Evolutionary conservation across 1,140 invertebrate genomes (phyloP), one percentile per base, ranked within the genome.

Genomic region (Centruroides sculpturatus): DNA sequence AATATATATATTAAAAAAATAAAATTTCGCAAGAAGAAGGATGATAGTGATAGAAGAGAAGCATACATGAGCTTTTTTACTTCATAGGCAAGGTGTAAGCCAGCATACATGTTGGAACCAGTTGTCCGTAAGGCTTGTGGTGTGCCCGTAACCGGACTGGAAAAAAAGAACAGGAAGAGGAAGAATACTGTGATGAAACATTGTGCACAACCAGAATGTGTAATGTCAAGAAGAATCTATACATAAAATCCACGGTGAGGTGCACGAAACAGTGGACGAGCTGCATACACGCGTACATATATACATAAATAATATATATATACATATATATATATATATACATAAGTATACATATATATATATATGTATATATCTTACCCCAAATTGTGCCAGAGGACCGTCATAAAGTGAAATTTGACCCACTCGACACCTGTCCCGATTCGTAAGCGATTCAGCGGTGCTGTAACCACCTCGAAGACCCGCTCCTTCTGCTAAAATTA

Each of bases 21-120:
- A 41, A 41, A 41, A 41, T 2, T 8, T 54, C 47, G 50, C 46
- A 57, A 59, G 55, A 41, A 56, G 53, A 57, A 47, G 57, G 53
- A 35, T 49, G 53, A 58, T 56, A 66, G 62, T 55, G 62, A 53
- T 61, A 67, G 66, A 63, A 67, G 54, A 67, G 75, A 82, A 81
- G 85, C 88, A 68, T 93, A 94, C 92, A 95, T 94, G 83, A 95
- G 89, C 82, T 95, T 95, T 89, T 95, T 94, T 81, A 95, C 91
- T 92, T 95, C 91, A 83, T 94, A 95, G 82, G 90, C 89, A 80
- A 95, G 88, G 83, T 94, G 91, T 84, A 93, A 93, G 79, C 89
- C 89, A 81, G 89, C 85, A 81, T 91, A 89, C 80, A 85, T 68
- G 77, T 70, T 68, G 67, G 65, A 64, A 62, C 65, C 85, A 81